Conservation (phyloP, 2,888 invertebrate genomes). For the Amblyjoppa fuscipennis region DNA sequence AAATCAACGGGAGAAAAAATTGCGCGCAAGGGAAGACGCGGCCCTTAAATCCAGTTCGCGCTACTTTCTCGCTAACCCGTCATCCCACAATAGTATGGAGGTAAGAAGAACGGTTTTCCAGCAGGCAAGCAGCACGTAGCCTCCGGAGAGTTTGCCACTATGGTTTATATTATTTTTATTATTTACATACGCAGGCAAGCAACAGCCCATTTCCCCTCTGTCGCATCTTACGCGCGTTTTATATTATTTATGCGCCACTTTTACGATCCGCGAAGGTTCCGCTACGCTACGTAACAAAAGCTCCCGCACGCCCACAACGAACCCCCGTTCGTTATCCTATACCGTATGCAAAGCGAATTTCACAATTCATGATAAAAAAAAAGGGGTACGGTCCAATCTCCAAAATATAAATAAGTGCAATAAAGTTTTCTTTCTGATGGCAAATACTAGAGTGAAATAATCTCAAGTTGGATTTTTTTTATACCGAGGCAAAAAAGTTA, state of each 20-base stretch:
- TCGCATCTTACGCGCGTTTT: constrained; percentile 47
- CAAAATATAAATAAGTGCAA: too few species aligned
- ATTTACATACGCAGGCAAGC: constrained; percentile 40
- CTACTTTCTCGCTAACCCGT: constrained; percentile 35
- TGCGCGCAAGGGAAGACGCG: constrained; percentile 17
- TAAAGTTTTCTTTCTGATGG: too few species aligned
- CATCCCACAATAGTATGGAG: constrained; percentile 35
- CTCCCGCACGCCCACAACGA: constrained; percentile 18
- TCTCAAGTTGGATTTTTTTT: too few species aligned
- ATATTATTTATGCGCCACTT: constrained; percentile 61
- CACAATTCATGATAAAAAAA: constrained; percentile 2
- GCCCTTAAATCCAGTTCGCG: constrained; percentile 57
- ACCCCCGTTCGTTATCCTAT: constrained; percentile 37
- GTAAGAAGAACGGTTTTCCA: constrained; percentile 48
- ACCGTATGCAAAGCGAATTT: neutral
- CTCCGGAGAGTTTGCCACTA: constrained; percentile 36
- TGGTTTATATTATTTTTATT: constrained; percentile 54
- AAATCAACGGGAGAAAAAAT: constrained; percentile 53
- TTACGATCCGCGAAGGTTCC: constrained; percentile 55
- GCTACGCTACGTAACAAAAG: constrained; percentile 21
- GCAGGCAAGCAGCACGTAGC: constrained; percentile 15
- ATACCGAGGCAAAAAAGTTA: too few species aligned
- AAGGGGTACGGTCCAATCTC: too few species aligned
- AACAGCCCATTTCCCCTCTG: constrained; percentile 27
- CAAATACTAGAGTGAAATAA: too few species aligned